Evolutionary conservation across 2,888 invertebrate species (phyloP).

Genomic region (Mesoligia furuncula): DNA sequence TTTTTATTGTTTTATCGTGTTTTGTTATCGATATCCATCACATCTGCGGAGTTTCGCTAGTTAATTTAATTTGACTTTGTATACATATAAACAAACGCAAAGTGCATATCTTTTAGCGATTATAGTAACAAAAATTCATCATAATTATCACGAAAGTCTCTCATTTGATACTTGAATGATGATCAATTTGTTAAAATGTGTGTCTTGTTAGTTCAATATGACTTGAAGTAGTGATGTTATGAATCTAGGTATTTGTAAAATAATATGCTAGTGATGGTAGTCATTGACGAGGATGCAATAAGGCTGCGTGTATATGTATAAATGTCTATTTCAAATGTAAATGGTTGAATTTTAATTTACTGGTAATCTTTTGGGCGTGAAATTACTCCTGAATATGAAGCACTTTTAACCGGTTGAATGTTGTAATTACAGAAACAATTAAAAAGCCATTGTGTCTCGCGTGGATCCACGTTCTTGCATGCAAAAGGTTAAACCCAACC

Average conservation of each 20-base stretch:
- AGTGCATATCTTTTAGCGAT: slow-evolving; percentile 15
- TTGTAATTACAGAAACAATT: too few species aligned
- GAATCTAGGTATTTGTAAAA: slow-evolving; percentile 29
- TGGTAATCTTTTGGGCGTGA: background rate
- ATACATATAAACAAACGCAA: background rate
- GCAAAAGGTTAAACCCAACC: background rate
- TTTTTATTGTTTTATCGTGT: background rate
- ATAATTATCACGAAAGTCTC: slow-evolving; percentile 20
- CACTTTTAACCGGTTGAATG: background rate
- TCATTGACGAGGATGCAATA: slow-evolving; percentile 50
- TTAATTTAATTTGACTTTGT: background rate
- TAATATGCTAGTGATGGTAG: slow-evolving; percentile 33
- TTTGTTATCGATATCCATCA: background rate
- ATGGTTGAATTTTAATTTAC: slow-evolving; percentile 20
- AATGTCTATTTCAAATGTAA: slow-evolving; percentile 20
- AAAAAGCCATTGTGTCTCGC: too few species aligned
- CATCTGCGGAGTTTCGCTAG: too few species aligned
- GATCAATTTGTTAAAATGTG: slow-evolving; percentile 34
- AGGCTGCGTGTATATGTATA: slow-evolving; percentile 54
- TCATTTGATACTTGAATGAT: slow-evolving; percentile 28
- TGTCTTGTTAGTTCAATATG: slow-evolving; percentile 49
- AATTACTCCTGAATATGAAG: background rate
- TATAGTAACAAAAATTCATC: slow-evolving; percentile 5
- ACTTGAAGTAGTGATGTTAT: slow-evolving; percentile 34
- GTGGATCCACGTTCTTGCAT: too few species aligned